These are phyloP conservation scores for Dolichallabes microphthalmus DNA, from an alignment of 2,113 vertebrate species.

Conservation along the genomic window DNA sequence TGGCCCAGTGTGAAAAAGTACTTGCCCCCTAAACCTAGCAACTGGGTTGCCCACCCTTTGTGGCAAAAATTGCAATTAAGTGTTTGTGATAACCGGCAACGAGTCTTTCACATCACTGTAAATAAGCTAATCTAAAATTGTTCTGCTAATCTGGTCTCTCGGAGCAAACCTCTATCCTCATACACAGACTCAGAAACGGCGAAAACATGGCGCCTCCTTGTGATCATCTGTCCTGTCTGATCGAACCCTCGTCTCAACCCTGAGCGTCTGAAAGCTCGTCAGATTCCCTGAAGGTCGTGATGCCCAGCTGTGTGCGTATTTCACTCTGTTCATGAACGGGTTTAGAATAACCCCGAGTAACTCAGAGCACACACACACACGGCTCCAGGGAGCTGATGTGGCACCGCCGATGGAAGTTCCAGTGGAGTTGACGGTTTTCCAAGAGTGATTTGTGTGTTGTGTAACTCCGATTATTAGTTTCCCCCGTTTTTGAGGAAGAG, in stretches of 20 bases:
- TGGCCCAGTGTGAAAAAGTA: no score
- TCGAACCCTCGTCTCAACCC: neutral
- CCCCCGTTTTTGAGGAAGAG: neutral
- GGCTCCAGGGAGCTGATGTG: neutral
- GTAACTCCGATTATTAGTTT: neutral
- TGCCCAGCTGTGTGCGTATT: neutral
- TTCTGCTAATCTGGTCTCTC: no score
- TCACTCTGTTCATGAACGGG: neutral
- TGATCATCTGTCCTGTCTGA: neutral
- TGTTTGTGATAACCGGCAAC: no score
- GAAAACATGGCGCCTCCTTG: neutral
- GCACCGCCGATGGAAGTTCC: neutral
- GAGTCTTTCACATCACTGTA: no score
- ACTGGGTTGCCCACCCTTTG: no score
- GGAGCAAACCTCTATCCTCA: neutral
- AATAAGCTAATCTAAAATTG: no score
- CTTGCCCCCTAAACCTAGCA: no score
- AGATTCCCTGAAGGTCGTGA: no score
- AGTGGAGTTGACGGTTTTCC: neutral
- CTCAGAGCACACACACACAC: no score
- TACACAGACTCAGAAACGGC: neutral
- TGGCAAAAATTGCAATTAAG: no score
- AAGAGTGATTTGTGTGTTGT: neutral
- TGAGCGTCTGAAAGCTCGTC: neutral
- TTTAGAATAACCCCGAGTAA: neutral